Evolutionary conservation across 2,797 vertebrate species (phyloP).

Genomic region (Helarctos malayanus): DNA sequence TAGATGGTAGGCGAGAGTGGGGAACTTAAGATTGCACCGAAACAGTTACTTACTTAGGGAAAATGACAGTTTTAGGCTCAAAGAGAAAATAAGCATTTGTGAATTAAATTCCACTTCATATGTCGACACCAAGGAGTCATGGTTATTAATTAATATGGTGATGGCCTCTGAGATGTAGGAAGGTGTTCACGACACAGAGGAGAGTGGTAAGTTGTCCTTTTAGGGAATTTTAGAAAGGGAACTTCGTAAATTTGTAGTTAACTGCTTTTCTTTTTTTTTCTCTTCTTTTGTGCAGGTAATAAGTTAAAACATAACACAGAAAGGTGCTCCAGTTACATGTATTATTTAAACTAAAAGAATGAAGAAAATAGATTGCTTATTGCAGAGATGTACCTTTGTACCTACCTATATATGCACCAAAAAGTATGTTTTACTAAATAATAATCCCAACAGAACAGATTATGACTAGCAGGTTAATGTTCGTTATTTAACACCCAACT

Average conservation of each 20-base stretch:
- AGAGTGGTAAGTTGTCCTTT: background rate
- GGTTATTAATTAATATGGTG: background rate
- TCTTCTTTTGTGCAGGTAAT: background rate
- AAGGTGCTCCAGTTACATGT: background rate
- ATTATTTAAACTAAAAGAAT: conserved; percentile 43
- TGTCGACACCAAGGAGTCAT: background rate
- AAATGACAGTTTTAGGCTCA: background rate
- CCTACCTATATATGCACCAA: background rate
- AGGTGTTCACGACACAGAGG: background rate
- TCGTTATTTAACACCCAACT: conserved; percentile 72
- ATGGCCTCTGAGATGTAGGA: background rate
- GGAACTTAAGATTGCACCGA: too few species aligned
- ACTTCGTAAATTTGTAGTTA: background rate
- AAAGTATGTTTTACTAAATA: conserved; percentile 59
- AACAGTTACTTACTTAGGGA: background rate
- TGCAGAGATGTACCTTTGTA: background rate
- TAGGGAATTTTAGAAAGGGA: background rate
- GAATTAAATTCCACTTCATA: background rate
- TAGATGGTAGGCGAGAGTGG: background rate
- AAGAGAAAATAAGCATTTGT: background rate
- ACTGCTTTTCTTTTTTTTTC: conserved; percentile 9
- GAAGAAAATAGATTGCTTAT: background rate
- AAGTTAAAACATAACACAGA: background rate
- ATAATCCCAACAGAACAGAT: background rate
- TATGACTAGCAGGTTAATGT: background rate